Evolutionary conservation across 2,113 vertebrate species (phyloP), one percentile per base, ranked within the genome.

Genomic region (Cisticola juncidis): DNA sequence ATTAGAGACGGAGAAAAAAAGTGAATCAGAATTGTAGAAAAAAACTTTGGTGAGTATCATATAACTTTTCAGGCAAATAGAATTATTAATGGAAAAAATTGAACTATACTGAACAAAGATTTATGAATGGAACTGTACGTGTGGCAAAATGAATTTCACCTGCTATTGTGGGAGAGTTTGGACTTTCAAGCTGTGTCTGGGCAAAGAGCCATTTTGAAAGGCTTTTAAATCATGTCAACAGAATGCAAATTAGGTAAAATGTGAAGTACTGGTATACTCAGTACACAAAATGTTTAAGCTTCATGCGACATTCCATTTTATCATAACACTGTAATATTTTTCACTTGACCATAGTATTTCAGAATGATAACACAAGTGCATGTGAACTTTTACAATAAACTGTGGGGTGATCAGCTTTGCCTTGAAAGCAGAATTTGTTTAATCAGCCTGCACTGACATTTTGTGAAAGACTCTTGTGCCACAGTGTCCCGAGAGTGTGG

Each of bases 391-490:
- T 88, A 26, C 36, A 76, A 40, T 50, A 62, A 84, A 85, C 15
- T 64, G 25, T 19, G 57, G 86, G 47, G 42, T 84, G 51, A 80
- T 88, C 77, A 90, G 23, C 70, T 91, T 81, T 86, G 35, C 62
- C 56, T 77, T 53, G 47, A 86, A 81, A 84, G 50, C 45, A 51
- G 25, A 29, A 60, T 71, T 89, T 95, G 60, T 93, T 90, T 88
- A 79, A 95, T 62, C 77, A 81, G 36, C n/a, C 69, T 81, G 64
- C 54, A 70, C 36, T 91, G 94, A 71, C 81, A 97, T 94, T 92
- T 94, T 88, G 72, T 68, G 86, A 97, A 96, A 94, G 53, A 72
- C 72, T 29, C 47, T 88, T 76, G 45, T 78, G 65, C 48, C 60
- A 73, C 13, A 36, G 38, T 64, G 45, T 95, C 95, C 84, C 29